Evolutionary conservation across 2,888 invertebrate genomes (phyloP), one percentile per base, ranked within the genome.

Genomic region (Drosophila trichaetosa): DNA sequence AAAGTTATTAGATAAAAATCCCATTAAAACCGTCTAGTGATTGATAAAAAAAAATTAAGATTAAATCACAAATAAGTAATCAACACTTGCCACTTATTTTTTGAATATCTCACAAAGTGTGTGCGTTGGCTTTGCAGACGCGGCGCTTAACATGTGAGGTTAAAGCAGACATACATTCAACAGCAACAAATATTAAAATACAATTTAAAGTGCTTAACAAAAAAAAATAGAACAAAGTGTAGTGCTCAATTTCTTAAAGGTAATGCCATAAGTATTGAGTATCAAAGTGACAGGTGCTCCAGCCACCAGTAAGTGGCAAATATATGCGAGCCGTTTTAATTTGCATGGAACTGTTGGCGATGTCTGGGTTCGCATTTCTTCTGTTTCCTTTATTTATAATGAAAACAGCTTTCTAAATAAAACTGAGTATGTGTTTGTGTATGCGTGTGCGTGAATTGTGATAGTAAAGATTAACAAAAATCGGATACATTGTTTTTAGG

Each of bases 111-210:
- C 6, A 54, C 63, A 65, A 29, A 70, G 69, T 67, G 49, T 49
- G 46, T 79, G 82, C 54, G 82, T 79, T 69, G 73, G 69, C 68
- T 75, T 76, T 87, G 82, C 68, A 74, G 81, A 86, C 89, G 80
- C 80, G 83, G 83, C 86, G 90, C 87, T 89, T 80, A 90, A 84
- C 90, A 92, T 92, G 92, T 92, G 91, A 92, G 91, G 91, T 92
- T 92, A 92, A 90, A 91, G 72, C 80, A 84, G 82, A 81, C 80
- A 79, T 82, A 75, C 78, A 81, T 75, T 71, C 76, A 60, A 78
- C 79, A 58, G 70, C 71, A 79, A 81, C 64, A 79, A 72, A 40
- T 57, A 72, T 57, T 66, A 67, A 71, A 62, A 48, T 46, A 70
- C 62, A 58, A 69, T 46, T 79, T 59, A 48, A 68, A 62, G 52